Base-by-base conservation (phyloP, 2,113 vertebrate genomes). In the Cyphomyrus plagiostoma region DNA sequence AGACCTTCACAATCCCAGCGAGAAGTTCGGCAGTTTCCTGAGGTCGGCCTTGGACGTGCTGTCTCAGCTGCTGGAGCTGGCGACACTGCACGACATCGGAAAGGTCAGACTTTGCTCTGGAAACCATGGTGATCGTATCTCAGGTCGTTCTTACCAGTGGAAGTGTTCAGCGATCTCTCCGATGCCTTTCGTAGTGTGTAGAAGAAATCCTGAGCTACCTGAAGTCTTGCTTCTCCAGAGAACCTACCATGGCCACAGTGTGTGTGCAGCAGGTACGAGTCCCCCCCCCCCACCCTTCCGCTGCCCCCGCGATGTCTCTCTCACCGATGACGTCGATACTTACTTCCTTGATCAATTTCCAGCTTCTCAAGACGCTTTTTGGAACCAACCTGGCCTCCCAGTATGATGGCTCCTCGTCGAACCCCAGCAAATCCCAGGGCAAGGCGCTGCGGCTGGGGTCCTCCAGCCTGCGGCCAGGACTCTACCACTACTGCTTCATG, bases 401-500 rank as follows among this genome's bases (percentile, higher is more conserved):
- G 91, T 98, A 96, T 0, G 98, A 99, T 7, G 95, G 97, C 21
- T 92, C 96, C 0, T 96, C 96, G 26, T 97, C 97, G 9, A 96
- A 98, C 89, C 96, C 98, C 87, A 96, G 89, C 94, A 97, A 97
- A 91, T 96, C 96, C 46, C 98, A 98, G 92, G 97, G 97, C 88
- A 98, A 97, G 80, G 97, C 96, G 17, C 97, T 98, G 0, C 98
- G 98, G 3, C 95, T 99, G 3, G 98, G 98, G 87, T 99, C 98
- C 0, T 99, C 97, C 90, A 99, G 92, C 46, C 77, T 98, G 90
- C 94, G 97, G 45, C 98, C 98, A 0, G 98, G 98, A 45, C 96
- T 99, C 46, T 99, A 99, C 92, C 98, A 99, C 92, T 99, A 98
- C 93, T 99, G 98, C 95, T 99, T 99, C 95, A 70, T 70, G 98